A percentile compares a stretch with the other conserved stretches of the same genome.
Conservation (phyloP, 2,888 invertebrate genomes). For the Latheticus oryzae region DNA sequence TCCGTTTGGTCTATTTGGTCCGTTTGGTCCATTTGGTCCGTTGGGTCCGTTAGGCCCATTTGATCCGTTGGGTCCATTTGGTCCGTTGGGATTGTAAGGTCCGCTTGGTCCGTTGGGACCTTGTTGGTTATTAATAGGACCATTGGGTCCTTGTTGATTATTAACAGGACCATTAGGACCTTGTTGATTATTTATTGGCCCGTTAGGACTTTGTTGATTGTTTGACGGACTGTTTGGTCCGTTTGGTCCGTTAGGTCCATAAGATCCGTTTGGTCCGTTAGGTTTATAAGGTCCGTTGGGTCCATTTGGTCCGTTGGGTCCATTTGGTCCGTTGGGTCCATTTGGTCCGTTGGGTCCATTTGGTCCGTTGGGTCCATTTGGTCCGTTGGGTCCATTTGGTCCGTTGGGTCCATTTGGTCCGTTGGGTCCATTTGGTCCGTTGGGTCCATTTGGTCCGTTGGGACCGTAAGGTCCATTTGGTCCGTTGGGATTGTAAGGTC, state of each 20-base stretch:
- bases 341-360: constrained; percentile 18
- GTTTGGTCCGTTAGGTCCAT: constrained; percentile 30
- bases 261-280: background rate
- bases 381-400: constrained; percentile 18
- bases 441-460: constrained; percentile 32
- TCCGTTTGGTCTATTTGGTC: constrained; percentile 7
- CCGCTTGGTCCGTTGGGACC: constrained; percentile 31
- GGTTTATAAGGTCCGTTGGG: constrained; percentile 40
- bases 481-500: background rate
- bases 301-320: constrained; percentile 33
- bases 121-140: constrained; percentile 27
- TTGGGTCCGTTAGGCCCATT: constrained; percentile 39
- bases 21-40: constrained; percentile 23
- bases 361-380: background rate
- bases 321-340: constrained; percentile 13
- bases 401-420: constrained; percentile 36
- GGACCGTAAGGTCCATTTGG: background rate
- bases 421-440: constrained; percentile 31
- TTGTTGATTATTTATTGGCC: constrained; percentile 19
- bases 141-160: constrained; percentile 16
- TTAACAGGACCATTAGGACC: constrained; percentile 35
- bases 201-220: constrained; percentile 21
- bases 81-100: constrained; percentile 36
- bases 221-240: constrained; percentile 39
- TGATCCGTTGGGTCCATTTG: constrained; percentile 40